These are phyloP conservation scores for Lochmaea crataegi DNA, from an alignment of 2,888 invertebrate species.

Conservation along the genomic window DNA sequence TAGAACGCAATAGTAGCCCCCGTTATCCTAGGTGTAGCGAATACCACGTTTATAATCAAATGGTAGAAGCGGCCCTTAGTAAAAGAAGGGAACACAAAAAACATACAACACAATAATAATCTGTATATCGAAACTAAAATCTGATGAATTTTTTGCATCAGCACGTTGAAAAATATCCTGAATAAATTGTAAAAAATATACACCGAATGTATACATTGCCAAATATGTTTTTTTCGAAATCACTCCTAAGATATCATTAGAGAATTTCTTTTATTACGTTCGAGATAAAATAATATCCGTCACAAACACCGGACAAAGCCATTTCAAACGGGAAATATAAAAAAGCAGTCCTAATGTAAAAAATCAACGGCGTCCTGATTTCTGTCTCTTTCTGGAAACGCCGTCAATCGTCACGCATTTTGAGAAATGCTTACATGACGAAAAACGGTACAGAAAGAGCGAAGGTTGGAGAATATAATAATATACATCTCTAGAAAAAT, in stretches of 20 bases:
- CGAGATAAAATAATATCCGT: neutral
- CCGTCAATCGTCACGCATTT: conserved; percentile 48
- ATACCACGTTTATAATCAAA: too few relatives aligned
- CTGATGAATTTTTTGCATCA: too few relatives aligned
- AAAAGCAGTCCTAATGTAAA: conserved; percentile 21
- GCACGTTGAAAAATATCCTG: too few relatives aligned
- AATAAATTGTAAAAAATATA: too few relatives aligned
- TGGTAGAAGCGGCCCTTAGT: too few relatives aligned
- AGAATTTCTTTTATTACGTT: neutral
- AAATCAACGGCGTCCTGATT: conserved; percentile 28
- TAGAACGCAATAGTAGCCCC: too few relatives aligned
- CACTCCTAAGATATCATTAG: neutral
- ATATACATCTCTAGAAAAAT: conserved; percentile 49
- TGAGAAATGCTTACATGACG: conserved; percentile 47
- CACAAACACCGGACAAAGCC: conserved; percentile 6
- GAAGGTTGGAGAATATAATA: conserved; percentile 53
- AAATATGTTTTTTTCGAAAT: neutral
- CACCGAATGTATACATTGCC: neutral
- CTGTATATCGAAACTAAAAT: too few relatives aligned
- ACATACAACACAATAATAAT: too few relatives aligned
- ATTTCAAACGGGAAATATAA: conserved; percentile 24
- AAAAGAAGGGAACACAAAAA: too few relatives aligned
- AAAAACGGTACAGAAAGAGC: conserved; percentile 39
- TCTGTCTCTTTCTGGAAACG: conserved; percentile 23
- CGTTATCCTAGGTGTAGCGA: too few relatives aligned